Conservation (phyloP, 1,140 invertebrate genomes). For the Anastrepha ludens region DNA sequence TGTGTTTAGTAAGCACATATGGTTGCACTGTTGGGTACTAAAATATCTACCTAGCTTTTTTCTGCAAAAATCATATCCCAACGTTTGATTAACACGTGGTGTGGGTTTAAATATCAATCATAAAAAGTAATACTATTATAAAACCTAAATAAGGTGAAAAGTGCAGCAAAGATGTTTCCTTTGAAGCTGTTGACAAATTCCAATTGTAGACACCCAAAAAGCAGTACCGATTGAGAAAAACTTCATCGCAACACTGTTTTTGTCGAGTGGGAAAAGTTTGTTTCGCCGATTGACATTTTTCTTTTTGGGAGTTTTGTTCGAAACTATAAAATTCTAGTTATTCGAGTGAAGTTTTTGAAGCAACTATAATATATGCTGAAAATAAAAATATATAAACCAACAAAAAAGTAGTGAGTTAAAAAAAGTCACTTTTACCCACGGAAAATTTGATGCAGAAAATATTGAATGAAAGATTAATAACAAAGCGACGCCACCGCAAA, state of each 20-base stretch:
- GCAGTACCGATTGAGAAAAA: neutral
- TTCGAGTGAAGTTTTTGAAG: constrained; percentile 23
- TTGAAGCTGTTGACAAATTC: too few species aligned
- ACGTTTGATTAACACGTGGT: too few species aligned
- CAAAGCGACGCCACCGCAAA: constrained; percentile 37
- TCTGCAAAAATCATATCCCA: neutral
- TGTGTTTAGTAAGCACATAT: neutral
- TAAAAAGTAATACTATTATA: too few species aligned
- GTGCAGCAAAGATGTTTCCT: too few species aligned
- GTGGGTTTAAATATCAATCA: too few species aligned
- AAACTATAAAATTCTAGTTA: constrained; percentile 40
- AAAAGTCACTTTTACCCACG: neutral
- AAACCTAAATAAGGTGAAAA: too few species aligned
- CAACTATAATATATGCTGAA: neutral
- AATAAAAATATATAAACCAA: neutral
- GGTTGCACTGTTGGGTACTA: neutral
- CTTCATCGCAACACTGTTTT: neutral
- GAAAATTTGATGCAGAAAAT: neutral
- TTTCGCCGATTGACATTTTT: constrained; percentile 42
- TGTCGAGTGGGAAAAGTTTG: constrained; percentile 44
- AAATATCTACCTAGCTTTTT: neutral
- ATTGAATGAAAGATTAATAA: neutral
- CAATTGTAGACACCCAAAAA: too few species aligned
- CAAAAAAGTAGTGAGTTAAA: neutral
- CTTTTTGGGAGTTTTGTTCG: constrained; percentile 49